Evolutionary conservation across 2,888 invertebrate genomes (phyloP), one percentile per base, ranked within the genome.

Genomic region (Leistus spinibarbis): DNA sequence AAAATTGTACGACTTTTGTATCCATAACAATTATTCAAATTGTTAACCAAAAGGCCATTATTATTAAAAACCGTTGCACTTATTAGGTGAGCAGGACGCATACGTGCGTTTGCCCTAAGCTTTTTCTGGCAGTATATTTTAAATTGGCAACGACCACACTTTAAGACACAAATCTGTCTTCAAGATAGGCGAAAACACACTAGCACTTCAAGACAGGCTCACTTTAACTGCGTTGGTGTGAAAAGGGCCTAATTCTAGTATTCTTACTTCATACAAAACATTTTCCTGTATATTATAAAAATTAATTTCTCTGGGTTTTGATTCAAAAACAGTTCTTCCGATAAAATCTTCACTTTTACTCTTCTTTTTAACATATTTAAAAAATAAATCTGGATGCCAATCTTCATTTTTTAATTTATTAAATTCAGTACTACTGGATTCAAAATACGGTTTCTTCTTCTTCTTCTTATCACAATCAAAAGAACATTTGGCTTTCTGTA

Each of bases 271-370:
- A 74, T 86, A 86, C 1, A 78, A 76, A 69, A 79, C 78, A 24
- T 82, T 80, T 16, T 81, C 40, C 77, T 84, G 77, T 77, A 82
- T 87, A 78, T 87, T 85, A 19, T 78, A 76, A 79, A 87, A 87
- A 54, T 81, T 76, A 10, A 87, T 78, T 68, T 77, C 68, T 17
- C 77, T 77, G 17, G 85, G 84, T 17, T 80, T 76, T 13, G 84
- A 81, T 57, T 79, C 76, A 63, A 86, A 81, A 72, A 81, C 76
- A 1, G 64, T 76, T 78, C 75, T 79, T 13, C 57, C 60, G 0
- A 22, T 1, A 0, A 78, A 16, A 1, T 80, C 0, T 40, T 4
- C 74, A 76, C 77, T 78, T 69, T 60, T 77, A 64, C 65, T 77
- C 5, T 19, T 10, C 9, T 20, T 60, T 65, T 65, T 76, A 10